These are phyloP conservation scores for Rhingia rostrata DNA, from an alignment of 2,888 invertebrate species.

Conservation along the genomic window DNA sequence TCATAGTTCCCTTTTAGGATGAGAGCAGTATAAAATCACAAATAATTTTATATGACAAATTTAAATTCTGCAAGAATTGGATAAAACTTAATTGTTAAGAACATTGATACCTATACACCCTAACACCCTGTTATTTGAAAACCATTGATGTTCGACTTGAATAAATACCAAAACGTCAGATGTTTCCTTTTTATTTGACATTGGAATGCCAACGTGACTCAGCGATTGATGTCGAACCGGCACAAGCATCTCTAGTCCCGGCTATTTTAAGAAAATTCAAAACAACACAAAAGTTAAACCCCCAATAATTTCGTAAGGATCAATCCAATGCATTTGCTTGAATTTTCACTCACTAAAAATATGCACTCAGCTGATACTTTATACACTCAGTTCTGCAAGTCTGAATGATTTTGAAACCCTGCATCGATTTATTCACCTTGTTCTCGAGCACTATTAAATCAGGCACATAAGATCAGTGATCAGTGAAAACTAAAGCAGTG, in stretches of 20 bases:
- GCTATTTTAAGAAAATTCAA: background rate
- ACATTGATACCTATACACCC: no score
- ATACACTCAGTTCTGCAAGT: no score
- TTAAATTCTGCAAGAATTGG: no score
- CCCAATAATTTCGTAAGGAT: conserved; percentile 15
- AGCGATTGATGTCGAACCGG: background rate
- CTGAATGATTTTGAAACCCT: background rate
- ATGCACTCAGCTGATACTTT: background rate
- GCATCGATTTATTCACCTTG: background rate
- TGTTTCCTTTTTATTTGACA: background rate
- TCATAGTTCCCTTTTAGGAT: no score
- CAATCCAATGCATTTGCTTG: background rate
- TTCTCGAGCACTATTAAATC: background rate
- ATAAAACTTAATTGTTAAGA: no score
- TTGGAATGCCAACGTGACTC: conserved; percentile 1
- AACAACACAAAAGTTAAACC: background rate
- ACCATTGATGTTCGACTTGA: no score
- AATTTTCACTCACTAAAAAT: conserved; percentile 1
- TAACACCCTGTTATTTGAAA: no score
- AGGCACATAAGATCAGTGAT: background rate
- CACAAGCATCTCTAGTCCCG: background rate
- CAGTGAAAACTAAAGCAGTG: background rate
- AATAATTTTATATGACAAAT: no score
- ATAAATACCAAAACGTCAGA: background rate
- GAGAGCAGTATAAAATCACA: no score